phyloP scores from a whole-genome alignment of 2,113 vertebrate genomes.

The Cyprinus carpio region DNA sequence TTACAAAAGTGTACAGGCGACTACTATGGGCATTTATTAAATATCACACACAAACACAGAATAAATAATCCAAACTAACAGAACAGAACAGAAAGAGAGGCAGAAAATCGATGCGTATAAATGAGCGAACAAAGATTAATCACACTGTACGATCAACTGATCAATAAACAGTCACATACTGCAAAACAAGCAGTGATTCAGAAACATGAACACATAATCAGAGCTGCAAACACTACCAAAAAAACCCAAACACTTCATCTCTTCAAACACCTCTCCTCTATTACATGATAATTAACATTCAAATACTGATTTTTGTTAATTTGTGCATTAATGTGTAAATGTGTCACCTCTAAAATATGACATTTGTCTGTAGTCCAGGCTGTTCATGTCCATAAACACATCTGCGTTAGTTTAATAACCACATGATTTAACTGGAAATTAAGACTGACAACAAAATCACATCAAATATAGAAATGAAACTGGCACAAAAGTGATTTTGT shows the following conservation, averaged over 20 bases:
- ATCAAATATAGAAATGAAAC: background rate
- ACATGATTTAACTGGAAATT: background rate
- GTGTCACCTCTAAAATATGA: background rate
- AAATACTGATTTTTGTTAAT: conserved; percentile 1
- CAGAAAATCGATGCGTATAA: too few relatives aligned
- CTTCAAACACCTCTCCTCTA: background rate
- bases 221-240: background rate
- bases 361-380: background rate
- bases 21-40: too few relatives aligned
- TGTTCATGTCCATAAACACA: background rate
- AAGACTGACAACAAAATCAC: background rate
- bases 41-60: too few relatives aligned
- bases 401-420: background rate
- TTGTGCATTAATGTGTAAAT: background rate
- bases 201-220: background rate
- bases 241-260: background rate
- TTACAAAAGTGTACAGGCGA: too few relatives aligned
- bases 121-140: background rate
- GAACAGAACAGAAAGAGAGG: too few relatives aligned
- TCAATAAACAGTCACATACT: background rate
- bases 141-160: background rate
- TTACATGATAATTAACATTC: background rate
- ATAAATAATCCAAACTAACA: too few relatives aligned
- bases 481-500: background rate
- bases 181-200: conserved; percentile 1